Evolutionary conservation across 2,797 vertebrate species (phyloP), one percentile per base, ranked within the genome.

Genomic region (Taenioides sp.): DNA sequence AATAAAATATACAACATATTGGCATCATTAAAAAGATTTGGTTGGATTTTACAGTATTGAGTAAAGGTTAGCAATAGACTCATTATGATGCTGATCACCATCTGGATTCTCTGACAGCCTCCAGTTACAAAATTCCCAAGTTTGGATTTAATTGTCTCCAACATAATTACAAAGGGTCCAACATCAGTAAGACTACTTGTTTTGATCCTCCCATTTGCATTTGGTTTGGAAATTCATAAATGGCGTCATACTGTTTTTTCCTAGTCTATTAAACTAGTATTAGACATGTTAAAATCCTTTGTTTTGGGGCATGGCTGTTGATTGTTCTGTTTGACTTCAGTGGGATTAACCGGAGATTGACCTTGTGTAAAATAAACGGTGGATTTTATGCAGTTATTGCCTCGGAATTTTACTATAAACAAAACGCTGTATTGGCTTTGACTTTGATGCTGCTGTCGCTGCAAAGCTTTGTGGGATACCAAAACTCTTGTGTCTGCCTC

Each of bases 241-340:
- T 23, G 67, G 86, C 73, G 27, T 58, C 76, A 87, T 81, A 79
- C 73, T 65, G 66, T 79, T 80, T 79, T 78, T 82, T 78, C 78
- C 78, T 47, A 10, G 14, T 85, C 79, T 40, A 80, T 85, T 87
- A 80, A 47, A 37, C 67, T 52, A 67, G 62, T 63, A 65, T 83
- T 81, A 79, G 78, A 74, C 67, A 23, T 60, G 69, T 66, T 78
- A 14, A 87, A 81, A 71, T 34, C 76, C 61, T 65, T 77, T 68
- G 52, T 83, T 82, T 75, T 79, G 73, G 72, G 75, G 73, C 67
- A 49, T 7, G 52, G 71, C 61, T 23, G 50, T 69, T 65, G 25
- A 22, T 62, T 60, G 70, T 54, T 7, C 20, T 55, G 11, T 50
- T 16, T 73, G 22, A 69, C 34, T 77, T 25, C 43, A 58, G 28